These are phyloP conservation scores for Notarius quadriscutis DNA, from an alignment of 2,113 vertebrate genomes.

Conservation along the genomic window DNA sequence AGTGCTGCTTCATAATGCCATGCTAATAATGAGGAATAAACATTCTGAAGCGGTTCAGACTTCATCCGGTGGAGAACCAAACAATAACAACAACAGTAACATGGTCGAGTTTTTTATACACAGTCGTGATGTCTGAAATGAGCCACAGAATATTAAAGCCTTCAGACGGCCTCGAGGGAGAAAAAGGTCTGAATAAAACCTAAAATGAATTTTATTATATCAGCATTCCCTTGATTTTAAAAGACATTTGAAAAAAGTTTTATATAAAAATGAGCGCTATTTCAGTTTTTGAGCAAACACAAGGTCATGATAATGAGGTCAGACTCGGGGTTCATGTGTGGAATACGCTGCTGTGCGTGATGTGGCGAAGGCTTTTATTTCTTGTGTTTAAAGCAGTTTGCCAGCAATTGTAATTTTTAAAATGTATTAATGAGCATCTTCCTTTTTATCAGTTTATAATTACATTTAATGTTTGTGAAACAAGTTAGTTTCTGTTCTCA, in stretches of 20 bases:
- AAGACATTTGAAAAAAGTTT: background rate
- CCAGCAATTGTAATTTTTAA: too few relatives aligned
- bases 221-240: background rate
- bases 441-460: too few relatives aligned
- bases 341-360: background rate
- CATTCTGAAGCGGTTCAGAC: background rate
- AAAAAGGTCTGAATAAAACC: background rate
- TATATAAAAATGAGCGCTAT: background rate
- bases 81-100: background rate
- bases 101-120: background rate
- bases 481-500: too few relatives aligned
- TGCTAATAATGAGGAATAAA: background rate
- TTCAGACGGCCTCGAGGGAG: background rate
- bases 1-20: background rate
- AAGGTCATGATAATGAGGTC: background rate
- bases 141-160: background rate
- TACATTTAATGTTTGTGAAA: too few relatives aligned
- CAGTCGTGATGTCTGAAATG: background rate
- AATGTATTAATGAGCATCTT: too few relatives aligned
- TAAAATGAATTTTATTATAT: background rate
- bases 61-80: background rate
- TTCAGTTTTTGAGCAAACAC: background rate
- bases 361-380: background rate
- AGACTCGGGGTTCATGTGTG: background rate
- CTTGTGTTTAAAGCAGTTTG: background rate